Evolutionary conservation across 1,140 invertebrate species (phyloP).

Genomic region (Drosophila grimshawi): DNA sequence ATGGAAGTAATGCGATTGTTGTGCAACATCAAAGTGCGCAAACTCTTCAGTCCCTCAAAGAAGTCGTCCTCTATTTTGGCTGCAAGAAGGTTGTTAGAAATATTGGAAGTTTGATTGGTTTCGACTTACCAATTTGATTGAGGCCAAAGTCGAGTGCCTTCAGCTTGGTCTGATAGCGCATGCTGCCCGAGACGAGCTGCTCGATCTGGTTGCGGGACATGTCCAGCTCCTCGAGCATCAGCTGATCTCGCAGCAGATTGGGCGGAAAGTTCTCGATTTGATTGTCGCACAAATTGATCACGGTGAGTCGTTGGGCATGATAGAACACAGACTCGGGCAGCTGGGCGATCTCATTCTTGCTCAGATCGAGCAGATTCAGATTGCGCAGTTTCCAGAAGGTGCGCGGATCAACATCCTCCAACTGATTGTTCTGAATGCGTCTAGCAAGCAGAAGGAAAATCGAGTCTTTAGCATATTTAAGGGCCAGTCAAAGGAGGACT

Average conservation of each 20-base stretch:
- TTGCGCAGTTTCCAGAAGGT: conserved; percentile 88
- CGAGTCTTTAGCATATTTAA: no score
- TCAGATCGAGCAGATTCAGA: conserved; percentile 90
- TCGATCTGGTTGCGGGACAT: conserved; percentile 87
- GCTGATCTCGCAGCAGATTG: conserved; percentile 85
- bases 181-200: conserved; percentile 86
- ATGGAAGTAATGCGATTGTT: conserved; percentile 87
- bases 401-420: conserved; percentile 88
- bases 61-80: conserved; percentile 85
- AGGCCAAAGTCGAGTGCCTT: conserved; percentile 87
- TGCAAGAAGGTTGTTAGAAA: conserved; percentile 3
- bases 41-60: conserved; percentile 86
- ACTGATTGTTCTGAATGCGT: conserved; percentile 89
- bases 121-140: conserved; percentile 84
- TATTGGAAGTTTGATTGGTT: background rate
- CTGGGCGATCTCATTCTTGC: conserved; percentile 88
- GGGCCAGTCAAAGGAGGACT: conserved; percentile 50
- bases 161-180: conserved; percentile 86
- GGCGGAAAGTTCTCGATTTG: conserved; percentile 86
- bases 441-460: conserved; percentile 83
- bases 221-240: conserved; percentile 86
- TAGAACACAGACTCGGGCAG: conserved; percentile 88
- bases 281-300: conserved; percentile 90
- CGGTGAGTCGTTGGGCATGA: conserved; percentile 87
- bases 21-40: conserved; percentile 87